These are phyloP conservation scores for Drosophila novamexicana DNA, from an alignment of 1,140 invertebrate genomes.

Conservation along the genomic window DNA sequence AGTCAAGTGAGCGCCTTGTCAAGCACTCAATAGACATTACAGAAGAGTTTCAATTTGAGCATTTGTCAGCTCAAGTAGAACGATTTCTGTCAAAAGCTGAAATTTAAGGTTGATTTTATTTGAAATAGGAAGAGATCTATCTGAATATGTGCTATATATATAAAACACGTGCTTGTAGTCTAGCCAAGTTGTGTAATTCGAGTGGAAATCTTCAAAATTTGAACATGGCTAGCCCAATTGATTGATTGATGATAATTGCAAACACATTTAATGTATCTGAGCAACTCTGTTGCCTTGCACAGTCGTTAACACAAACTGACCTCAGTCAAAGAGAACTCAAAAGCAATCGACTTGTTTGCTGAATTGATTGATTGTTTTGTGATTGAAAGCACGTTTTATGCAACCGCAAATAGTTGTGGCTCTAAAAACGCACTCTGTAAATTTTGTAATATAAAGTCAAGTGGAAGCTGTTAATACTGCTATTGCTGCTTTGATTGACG, in stretches of 20 bases:
- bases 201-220: too few species aligned
- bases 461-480: not conserved
- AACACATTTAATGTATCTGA: too few species aligned
- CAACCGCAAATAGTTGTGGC: not conserved
- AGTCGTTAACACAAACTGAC: too few species aligned
- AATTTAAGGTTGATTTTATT: not conserved
- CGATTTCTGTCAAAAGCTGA: not conserved
- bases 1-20: constrained; percentile 6
- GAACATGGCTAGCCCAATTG: too few species aligned
- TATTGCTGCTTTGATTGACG: not conserved
- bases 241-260: too few species aligned
- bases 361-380: not conserved
- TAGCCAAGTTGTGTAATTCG: too few species aligned
- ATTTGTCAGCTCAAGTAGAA: constrained; percentile 7
- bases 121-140: not conserved
- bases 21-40: constrained; percentile 16
- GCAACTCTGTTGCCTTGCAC: too few species aligned
- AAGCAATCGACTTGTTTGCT: too few species aligned
- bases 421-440: too few species aligned
- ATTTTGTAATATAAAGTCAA: not conserved
- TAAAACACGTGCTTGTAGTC: too few species aligned
- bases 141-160: too few species aligned
- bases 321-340: too few species aligned
- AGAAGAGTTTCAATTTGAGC: not conserved
- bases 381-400: not conserved